Percentiles rank a stretch among this genome's conserved stretches.
phyloP scores from a whole-genome alignment of 2,888 invertebrate genomes.

The Troilus luridus region DNA sequence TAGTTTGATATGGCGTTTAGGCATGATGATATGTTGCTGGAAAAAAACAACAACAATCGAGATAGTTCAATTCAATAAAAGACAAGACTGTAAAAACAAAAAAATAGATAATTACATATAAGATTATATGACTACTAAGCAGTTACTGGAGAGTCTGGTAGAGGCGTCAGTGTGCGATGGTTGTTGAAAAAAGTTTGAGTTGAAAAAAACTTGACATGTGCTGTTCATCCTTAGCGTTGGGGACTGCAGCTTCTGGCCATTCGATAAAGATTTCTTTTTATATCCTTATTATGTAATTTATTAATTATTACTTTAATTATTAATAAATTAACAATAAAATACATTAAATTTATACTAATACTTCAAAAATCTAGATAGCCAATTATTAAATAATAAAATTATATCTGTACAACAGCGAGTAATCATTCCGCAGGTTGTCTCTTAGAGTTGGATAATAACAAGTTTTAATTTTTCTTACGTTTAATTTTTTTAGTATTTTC shows the following conservation, averaged over 20 bases:
- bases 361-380: no score
- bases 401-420: no score
- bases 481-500: no score
- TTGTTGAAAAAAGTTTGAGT: not conserved
- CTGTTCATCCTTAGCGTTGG: not conserved
- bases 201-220: conserved; percentile 36
- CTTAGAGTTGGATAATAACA: no score
- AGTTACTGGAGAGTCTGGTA: not conserved
- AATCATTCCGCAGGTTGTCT: no score
- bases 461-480: no score
- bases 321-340: no score
- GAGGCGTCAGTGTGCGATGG: conserved; percentile 31
- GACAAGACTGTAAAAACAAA: not conserved
- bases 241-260: not conserved
- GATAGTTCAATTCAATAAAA: not conserved
- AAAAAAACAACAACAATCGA: not conserved
- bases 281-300: not conserved
- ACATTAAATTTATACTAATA: no score
- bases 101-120: not conserved
- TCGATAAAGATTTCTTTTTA: not conserved
- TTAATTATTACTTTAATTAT: not conserved
- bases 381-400: no score
- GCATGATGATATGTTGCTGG: not conserved
- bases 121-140: not conserved
- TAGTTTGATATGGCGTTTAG: not conserved